Evolutionary conservation across 2,797 vertebrate species (phyloP).

Genomic region (Manis crassicaudata): DNA sequence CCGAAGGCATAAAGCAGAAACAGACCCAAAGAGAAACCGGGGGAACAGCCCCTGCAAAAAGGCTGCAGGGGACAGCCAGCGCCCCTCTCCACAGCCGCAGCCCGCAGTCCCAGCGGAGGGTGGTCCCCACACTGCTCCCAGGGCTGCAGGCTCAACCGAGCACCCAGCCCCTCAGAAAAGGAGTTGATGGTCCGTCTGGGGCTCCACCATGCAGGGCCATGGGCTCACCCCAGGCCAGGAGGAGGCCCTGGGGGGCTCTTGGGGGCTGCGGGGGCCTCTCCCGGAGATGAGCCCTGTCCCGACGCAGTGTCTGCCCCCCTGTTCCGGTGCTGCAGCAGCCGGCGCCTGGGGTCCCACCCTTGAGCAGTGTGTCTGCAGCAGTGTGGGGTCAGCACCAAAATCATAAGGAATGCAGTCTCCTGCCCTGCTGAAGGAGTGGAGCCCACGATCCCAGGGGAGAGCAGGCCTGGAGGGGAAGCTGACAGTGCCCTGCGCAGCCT

Average conservation of each 20-base stretch:
- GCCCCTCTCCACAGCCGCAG: neutral
- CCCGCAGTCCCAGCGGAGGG: neutral
- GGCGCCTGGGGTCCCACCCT: neutral
- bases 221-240: neutral
- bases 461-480: neutral
- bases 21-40: neutral
- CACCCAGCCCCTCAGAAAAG: neutral
- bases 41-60: neutral
- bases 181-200: fast-evolving
- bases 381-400: too few species aligned
- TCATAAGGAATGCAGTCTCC: neutral
- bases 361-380: neutral
- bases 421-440: neutral
- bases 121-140: too few species aligned
- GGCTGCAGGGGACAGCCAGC: neutral
- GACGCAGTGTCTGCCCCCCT: neutral
- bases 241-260: too few species aligned
- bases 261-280: neutral
- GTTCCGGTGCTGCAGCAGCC: neutral
- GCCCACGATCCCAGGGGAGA: fast-evolving
- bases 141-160: fast-evolving
- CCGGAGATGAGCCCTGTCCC: neutral
- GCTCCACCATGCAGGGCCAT: neutral
- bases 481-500: fast-evolving
- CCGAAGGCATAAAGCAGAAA: neutral